Evolutionary conservation across 2,797 vertebrate genomes (phyloP), one percentile per base, ranked within the genome.

Genomic region (Poliocrania exsul): DNA sequence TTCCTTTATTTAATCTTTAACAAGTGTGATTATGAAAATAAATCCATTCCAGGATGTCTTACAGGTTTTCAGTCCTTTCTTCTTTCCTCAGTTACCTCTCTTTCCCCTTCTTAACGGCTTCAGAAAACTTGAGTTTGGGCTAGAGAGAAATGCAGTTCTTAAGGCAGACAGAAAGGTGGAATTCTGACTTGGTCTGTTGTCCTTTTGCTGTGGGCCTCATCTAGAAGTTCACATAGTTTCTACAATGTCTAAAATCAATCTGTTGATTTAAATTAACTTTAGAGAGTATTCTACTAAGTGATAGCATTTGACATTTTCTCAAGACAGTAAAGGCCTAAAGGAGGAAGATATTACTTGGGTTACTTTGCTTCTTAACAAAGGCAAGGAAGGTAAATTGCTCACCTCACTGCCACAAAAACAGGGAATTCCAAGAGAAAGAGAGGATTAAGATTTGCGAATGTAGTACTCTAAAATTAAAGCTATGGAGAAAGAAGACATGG

Each of bases 251-350:
- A 73, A 96, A 97, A 97, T 86, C 78, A 94, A 81, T 91, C 71
- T 91, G 71, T 86, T 97, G 88, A 95, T 97, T 97, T 97, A 85
- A 95, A 94, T 96, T 95, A 94, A 88, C 81, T 88, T 92, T 71
- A 74, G 25, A 93, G 58, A 93, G 56, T 89, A 74, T 54, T 81
- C 53, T 84, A 65, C 82, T 60, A 35, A 62, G 60, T 90, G 77
- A 93, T 74, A 82, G 56, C 50, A 44, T 71, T 50, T 95, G 56
- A 73, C 83, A 81, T 95, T 95, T 96, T 78, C 51, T 56, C 28
- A 92, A 71, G 84, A 75, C 81, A 86, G 92, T 66, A 62, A 72
- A 62, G 19, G 8, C 74, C 47, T 89, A 69, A 97, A 83, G 26
- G 23, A 78, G 46, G 21, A 91, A 88, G 75, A 70, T 38, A 21